A percentile compares a stretch with the other conserved stretches of the same genome.
Conservation (phyloP, 2,113 vertebrate species). For the Mormyrus iriodes region DNA sequence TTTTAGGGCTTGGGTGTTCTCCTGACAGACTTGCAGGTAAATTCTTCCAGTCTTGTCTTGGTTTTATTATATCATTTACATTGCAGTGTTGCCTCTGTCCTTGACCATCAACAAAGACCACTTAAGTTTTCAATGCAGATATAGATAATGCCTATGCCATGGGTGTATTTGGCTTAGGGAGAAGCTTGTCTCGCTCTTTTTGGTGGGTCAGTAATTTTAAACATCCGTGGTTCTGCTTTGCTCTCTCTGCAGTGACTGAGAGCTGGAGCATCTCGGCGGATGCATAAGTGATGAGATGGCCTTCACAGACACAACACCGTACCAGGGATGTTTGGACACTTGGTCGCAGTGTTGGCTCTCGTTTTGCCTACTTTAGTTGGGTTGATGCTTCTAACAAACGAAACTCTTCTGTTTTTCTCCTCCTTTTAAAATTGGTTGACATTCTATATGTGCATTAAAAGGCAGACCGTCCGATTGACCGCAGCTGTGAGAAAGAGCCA, state of each 20-base stretch:
- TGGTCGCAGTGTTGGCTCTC: neutral
- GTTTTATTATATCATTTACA: neutral
- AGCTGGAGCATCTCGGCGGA: neutral
- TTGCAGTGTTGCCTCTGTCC: neutral
- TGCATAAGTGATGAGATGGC: neutral
- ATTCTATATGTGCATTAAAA: neutral
- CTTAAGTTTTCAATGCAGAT: neutral
- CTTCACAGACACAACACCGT: neutral
- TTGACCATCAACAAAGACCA: neutral
- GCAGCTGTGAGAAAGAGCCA: neutral
- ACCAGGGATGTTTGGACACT: neutral
- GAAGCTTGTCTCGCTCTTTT: neutral
- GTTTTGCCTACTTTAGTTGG: neutral
- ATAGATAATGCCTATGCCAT: neutral
- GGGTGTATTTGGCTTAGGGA: neutral
- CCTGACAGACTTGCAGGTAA: neutral
- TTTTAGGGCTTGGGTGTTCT: neutral
- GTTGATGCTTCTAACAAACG: neutral
- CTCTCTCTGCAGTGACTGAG: too few relatives aligned
- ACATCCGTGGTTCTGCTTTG: too few relatives aligned
- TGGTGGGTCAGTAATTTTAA: neutral
- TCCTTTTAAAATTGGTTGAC: neutral
- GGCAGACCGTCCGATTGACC: neutral
- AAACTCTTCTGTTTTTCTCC: neutral
- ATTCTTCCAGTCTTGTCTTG: neutral